Evolutionary conservation across 2,797 vertebrate species (phyloP), one percentile per base, ranked within the genome.

Genomic region (Phoxinus dragarum): DNA sequence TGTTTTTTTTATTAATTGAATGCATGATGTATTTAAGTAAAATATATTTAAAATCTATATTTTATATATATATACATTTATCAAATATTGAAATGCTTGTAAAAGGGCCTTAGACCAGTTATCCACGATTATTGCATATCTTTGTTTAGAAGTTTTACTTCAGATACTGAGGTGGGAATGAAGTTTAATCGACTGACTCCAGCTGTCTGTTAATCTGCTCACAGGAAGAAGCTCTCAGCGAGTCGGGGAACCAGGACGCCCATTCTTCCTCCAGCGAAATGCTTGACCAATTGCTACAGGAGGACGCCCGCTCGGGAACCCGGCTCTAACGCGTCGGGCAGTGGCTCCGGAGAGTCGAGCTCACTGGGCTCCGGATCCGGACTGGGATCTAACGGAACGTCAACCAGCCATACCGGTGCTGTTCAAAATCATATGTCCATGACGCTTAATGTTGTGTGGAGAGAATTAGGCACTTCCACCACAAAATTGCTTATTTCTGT

Each of bases 311-410:
- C 34, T 94, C 91, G 0, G 93, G 94, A 78, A 92, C 94, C 94
- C 0, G 93, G 94, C 31, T 97, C 96, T 21, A 95, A 95, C 21
- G 93, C 93, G 1, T 95, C 96, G 8, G 96, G 95, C 81, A 95
- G 93, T 3, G 93, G 94, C 71, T 94, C 94, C 36, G 95, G 94
- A 38, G 94, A 95, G 87, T 93, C 93, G 2, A 91, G 87, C 74
- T 96, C 95, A 7, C 89, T 94, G 49, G 90, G 91, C 34, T 94
- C 94, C 3, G 90, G 94, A 1, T 94, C 94, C 23, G 91, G 92
- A 6, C 93, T 91, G 19, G 92, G 90, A 47, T 96, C 93, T 84
- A 94, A 94, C 5, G 90, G 94, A 86, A 95, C 93, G 16, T 94
- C 94, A 76, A 95, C 91, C 54, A 95, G 93, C 82, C 94, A 92